Percentiles rank a stretch among this genome's conserved stretches.
Conservation (phyloP, 2,113 vertebrate genomes). For the Ceyx melanurus region DNA sequence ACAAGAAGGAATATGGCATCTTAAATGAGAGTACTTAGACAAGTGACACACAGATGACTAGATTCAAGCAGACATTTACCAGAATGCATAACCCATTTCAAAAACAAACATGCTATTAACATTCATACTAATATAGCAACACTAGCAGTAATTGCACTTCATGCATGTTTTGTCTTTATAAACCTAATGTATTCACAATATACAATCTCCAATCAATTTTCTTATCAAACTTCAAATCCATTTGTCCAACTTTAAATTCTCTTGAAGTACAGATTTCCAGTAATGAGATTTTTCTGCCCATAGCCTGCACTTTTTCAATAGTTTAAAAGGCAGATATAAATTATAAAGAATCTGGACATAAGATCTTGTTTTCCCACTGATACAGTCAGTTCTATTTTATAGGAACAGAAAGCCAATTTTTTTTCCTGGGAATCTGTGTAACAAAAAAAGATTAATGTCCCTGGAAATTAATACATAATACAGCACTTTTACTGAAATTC, state of each 20-base stretch:
- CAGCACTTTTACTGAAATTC: background rate
- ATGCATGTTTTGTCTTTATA: constrained; percentile 81
- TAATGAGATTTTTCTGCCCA: constrained; percentile 17
- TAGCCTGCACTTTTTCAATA: background rate
- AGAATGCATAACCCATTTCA: constrained; percentile 85
- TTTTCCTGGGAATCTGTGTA: background rate
- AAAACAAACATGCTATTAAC: constrained; percentile 87
- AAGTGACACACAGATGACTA: constrained; percentile 87
- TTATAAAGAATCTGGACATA: constrained; percentile 33
- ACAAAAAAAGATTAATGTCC: constrained; percentile 38
- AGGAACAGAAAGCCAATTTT: background rate
- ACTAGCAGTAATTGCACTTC: constrained; percentile 83
- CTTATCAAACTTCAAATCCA: constrained; percentile 74
- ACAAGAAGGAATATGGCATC: constrained; percentile 90
- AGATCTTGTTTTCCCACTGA: background rate
- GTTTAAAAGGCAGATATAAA: background rate
- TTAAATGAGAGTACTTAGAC: constrained; percentile 92
- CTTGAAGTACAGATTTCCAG: constrained; percentile 53
- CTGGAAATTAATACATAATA: constrained; percentile 5
- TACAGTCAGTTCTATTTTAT: background rate
- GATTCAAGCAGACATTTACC: constrained; percentile 86
- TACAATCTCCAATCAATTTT: constrained; percentile 78
- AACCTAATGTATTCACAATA: constrained; percentile 81
- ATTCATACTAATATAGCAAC: constrained; percentile 85
- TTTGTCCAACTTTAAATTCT: constrained; percentile 73